Conservation (phyloP, 1,140 invertebrate genomes). For the Drosophila grimshawi region DNA sequence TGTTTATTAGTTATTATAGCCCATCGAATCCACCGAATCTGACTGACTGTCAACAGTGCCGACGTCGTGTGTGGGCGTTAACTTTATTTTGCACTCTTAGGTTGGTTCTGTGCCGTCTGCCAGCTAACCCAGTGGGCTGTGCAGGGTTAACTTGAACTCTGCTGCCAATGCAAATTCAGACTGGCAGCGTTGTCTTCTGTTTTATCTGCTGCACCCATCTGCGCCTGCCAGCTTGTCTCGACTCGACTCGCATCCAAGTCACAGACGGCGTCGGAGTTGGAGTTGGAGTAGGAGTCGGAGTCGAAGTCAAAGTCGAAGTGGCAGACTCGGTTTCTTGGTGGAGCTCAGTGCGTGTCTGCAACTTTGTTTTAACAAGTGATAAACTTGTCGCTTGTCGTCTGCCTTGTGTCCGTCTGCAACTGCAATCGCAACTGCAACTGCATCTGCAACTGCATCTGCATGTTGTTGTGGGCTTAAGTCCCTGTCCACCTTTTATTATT, state of each 20-base stretch:
- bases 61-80: conserved; percentile 3
- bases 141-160: conserved; percentile 47
- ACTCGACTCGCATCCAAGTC: conserved; percentile 20
- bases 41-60: too few species aligned
- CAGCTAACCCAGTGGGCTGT: conserved; percentile 18
- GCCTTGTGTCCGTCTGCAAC: conserved; percentile 16
- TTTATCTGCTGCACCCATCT: conserved; percentile 69
- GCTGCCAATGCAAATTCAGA: conserved; percentile 60
- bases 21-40: background rate
- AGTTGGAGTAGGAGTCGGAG: background rate
- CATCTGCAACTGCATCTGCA: conserved; percentile 5
- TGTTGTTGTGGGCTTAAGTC: conserved; percentile 58
- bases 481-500: conserved; percentile 32
- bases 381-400: conserved; percentile 78
- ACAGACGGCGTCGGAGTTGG: too few species aligned
- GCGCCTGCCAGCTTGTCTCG: conserved; percentile 62
- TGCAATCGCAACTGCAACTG: background rate
- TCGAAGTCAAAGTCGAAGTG: background rate
- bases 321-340: conserved; percentile 16
- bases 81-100: background rate
- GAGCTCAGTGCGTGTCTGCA: conserved; percentile 54
- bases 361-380: conserved; percentile 64
- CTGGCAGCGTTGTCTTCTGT: conserved; percentile 27
- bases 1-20: conserved; percentile 36
- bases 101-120: conserved; percentile 24